These are phyloP conservation scores for Pygocentrus nattereri DNA, from an alignment of 2,797 vertebrate genomes.

Conservation along the genomic window DNA sequence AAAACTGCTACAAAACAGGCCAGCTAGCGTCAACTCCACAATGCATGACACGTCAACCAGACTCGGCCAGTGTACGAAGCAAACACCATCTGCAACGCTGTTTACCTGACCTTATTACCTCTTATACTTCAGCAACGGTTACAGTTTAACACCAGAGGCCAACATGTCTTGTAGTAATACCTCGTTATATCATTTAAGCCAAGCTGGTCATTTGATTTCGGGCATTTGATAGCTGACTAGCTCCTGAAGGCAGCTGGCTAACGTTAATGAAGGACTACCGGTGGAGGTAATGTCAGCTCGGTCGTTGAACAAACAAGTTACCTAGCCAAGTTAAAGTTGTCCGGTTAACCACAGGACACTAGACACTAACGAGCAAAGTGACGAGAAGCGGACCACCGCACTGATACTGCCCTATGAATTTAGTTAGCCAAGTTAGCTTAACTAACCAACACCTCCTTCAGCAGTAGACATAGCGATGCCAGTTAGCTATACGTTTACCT, in stretches of 20 bases:
- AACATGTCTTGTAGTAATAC: not conserved
- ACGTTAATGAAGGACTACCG: not conserved
- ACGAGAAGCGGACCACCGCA: too few species aligned
- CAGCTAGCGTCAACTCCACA: conserved; percentile 6
- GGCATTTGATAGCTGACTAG: not conserved
- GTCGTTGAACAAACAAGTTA: too few species aligned
- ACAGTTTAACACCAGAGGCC: not conserved
- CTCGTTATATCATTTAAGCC: not conserved
- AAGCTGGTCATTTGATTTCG: not conserved
- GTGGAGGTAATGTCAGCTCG: not conserved
- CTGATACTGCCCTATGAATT: not conserved
- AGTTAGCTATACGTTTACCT: not conserved
- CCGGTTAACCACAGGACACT: too few species aligned
- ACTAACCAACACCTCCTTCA: too few species aligned
- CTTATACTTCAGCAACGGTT: not conserved
- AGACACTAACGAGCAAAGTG: too few species aligned
- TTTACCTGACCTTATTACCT: too few species aligned
- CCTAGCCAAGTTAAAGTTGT: too few species aligned
- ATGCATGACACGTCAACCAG: conserved; percentile 37
- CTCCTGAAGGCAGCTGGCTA: not conserved
- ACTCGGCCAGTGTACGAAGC: not conserved
- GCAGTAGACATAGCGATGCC: not conserved
- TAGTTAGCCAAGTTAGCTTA: too few species aligned
- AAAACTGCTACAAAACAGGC: conserved; percentile 15
- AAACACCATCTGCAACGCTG: too few species aligned